Base-by-base conservation (phyloP, 2,113 vertebrate species). In the Sebastes schlegelii region DNA sequence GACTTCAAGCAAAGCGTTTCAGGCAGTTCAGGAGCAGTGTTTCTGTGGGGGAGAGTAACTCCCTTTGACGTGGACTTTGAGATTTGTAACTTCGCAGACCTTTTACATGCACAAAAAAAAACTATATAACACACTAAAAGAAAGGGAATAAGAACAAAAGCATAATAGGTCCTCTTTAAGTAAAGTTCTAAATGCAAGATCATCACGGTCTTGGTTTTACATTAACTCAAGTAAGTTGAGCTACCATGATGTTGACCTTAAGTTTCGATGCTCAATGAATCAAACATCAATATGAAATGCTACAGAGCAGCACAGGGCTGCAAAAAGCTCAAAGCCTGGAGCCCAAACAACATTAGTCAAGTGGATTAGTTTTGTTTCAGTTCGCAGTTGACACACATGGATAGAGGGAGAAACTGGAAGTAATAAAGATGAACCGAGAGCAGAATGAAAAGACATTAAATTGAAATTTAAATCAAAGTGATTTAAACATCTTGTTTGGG, bases 221-320 rank as follows among this genome's bases (percentile, higher is more conserved):
- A 58, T 73, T 40, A 51, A 55, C 11, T 34, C 34, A 34, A 34
- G 34, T 34, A 57, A 11, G 40, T 12, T 4, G 11, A 63, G 8
- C 4, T 8, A 23, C 52, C 34, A 61, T 14, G 23, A 76, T 5
- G 57, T 8, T 55, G 49, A 42, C 63, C 42, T 65, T 65, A 21
- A 65, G 8, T 75, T 63, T 63, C 14, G 51, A 54, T 45, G 12
- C 57, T 62, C 57, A 65, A 72, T 60, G 19, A 81, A 66, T 60
- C 43, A 66, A 80, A 48, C 73, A 71, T 77, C 51, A 58, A 43
- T 43, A 43, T 43, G 21, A 72, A 43, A 46, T 61, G 57, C 49
- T 52, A 52, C 2, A 51, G 26, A 58, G 60, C 43, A 58, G 60
- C 43, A 70, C 12, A 49, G 48, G 26, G 8, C 16, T 45, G n/a